phyloP scores from a whole-genome alignment of 92 coral and sea anemone species.

The Galaxea fascicularis region DNA sequence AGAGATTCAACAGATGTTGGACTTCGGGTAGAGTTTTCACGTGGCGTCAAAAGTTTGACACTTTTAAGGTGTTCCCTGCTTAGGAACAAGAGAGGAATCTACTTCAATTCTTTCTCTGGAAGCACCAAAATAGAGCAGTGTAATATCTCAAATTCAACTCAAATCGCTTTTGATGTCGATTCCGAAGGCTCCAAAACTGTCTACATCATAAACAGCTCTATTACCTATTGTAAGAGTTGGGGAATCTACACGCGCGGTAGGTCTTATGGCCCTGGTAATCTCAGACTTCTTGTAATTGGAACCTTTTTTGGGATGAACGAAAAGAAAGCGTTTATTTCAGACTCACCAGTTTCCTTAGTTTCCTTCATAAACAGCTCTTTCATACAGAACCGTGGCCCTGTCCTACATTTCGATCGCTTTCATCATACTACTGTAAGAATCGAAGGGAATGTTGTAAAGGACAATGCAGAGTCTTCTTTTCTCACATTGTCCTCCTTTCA shows the following conservation, averaged over 20 bases:
- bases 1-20: not conserved
- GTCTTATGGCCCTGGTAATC: not conserved
- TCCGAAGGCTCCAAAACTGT: constrained; percentile 18
- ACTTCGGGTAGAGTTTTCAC: not conserved
- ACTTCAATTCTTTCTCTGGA: constrained; percentile 22
- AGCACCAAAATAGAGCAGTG: not conserved
- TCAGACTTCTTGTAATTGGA: constrained; percentile 12
- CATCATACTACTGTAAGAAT: not conserved
- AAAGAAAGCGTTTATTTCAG: not conserved
- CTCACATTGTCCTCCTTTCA: not conserved
- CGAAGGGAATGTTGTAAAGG: constrained; percentile 8
- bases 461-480: constrained; percentile 42
- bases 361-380: constrained; percentile 7
- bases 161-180: not conserved
- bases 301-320: constrained; percentile 39
- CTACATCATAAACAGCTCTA: not conserved
- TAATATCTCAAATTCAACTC: not conserved
- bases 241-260: not conserved
- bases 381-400: constrained; percentile 36
- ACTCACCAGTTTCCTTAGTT: not conserved
- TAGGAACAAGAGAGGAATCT: not conserved
- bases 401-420: not conserved
- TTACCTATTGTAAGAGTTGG: not conserved
- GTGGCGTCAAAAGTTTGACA: not conserved
- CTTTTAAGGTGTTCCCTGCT: not conserved